phyloP scores from a whole-genome alignment of 2,888 invertebrate species.

The Troides helena region DNA sequence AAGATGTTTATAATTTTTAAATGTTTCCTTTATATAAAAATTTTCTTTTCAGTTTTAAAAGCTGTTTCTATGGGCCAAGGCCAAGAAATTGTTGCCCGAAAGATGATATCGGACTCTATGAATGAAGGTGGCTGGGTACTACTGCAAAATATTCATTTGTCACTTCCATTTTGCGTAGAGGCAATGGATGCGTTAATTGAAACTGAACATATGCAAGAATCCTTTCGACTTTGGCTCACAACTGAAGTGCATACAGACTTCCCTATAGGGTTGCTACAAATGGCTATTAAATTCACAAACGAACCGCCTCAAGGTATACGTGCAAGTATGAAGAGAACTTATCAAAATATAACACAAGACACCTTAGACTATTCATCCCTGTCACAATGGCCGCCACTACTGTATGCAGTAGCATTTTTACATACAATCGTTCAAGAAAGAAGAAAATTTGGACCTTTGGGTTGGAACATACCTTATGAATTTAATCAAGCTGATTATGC shows the following conservation, averaged over 20 bases:
- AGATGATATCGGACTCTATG: slow-evolving; percentile 90
- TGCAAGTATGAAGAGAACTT: slow-evolving; percentile 96
- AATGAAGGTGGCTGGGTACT: slow-evolving; percentile 94
- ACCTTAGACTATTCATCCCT: slow-evolving; percentile 95
- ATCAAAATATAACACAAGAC: slow-evolving; percentile 93
- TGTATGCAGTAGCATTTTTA: slow-evolving; percentile 96
- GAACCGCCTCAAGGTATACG: slow-evolving; percentile 97
- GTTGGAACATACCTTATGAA: slow-evolving; percentile 98
- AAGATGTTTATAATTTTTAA: not conserved
- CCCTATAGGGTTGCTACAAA: slow-evolving; percentile 92
- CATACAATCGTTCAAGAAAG: slow-evolving; percentile 97
- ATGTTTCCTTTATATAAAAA: not conserved
- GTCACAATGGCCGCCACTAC: slow-evolving; percentile 94
- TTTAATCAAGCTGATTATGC: slow-evolving; percentile 98
- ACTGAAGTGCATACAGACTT: slow-evolving; percentile 96
- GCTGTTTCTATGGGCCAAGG: slow-evolving; percentile 99
- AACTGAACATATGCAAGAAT: slow-evolving; percentile 89
- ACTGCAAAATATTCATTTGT: slow-evolving; percentile 97
- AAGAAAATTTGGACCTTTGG: slow-evolving; percentile 96
- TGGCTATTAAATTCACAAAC: slow-evolving; percentile 98
- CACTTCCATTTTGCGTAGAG: slow-evolving; percentile 95
- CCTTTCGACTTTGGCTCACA: slow-evolving; percentile 95
- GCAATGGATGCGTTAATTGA: slow-evolving; percentile 93
- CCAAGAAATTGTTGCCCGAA: slow-evolving; percentile 91
- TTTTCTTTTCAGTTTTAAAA: slow-evolving; percentile 80